A percentile compares a stretch with the other conserved stretches of the same genome.
phyloP scores from a whole-genome alignment of 2,797 vertebrate genomes.

The Mormyrus proboscirostris region DNA sequence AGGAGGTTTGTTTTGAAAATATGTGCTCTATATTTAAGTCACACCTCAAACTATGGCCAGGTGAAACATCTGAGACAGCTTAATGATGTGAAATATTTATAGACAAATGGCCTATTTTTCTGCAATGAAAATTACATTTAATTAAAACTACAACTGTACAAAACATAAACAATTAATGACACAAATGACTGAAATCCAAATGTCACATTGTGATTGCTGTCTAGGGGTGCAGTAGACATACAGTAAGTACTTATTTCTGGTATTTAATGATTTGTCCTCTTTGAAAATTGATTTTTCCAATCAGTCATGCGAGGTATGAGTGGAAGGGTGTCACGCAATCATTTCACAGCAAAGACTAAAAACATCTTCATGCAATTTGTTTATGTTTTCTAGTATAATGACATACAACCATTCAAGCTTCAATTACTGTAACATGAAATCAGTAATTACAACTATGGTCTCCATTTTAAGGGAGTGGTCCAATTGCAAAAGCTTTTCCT shows the following conservation, averaged over 20 bases:
- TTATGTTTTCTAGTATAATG: not conserved
- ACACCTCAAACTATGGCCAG: not conserved
- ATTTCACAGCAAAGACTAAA: constrained; percentile 6
- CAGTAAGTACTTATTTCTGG: not conserved
- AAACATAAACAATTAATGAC: not conserved
- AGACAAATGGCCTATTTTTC: not conserved
- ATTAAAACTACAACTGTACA: not conserved
- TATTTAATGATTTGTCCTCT: not conserved
- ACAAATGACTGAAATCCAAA: not conserved
- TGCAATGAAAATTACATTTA: not conserved
- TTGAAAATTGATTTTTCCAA: not conserved
- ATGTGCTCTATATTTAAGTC: not conserved
- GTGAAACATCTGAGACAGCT: not conserved
- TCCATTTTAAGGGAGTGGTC: not conserved
- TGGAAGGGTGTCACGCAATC: not conserved
- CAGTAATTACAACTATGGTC: not conserved
- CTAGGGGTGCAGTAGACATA: not conserved
- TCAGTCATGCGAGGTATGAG: not conserved
- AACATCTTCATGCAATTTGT: not conserved
- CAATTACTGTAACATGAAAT: not conserved
- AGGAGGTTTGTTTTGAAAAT: not conserved
- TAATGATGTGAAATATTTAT: not conserved
- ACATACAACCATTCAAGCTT: not conserved
- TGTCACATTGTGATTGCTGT: not conserved
- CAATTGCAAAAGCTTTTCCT: not conserved